Base-by-base conservation (phyloP, 2,888 invertebrate genomes). In the Amblyjoppa fuscipennis region DNA sequence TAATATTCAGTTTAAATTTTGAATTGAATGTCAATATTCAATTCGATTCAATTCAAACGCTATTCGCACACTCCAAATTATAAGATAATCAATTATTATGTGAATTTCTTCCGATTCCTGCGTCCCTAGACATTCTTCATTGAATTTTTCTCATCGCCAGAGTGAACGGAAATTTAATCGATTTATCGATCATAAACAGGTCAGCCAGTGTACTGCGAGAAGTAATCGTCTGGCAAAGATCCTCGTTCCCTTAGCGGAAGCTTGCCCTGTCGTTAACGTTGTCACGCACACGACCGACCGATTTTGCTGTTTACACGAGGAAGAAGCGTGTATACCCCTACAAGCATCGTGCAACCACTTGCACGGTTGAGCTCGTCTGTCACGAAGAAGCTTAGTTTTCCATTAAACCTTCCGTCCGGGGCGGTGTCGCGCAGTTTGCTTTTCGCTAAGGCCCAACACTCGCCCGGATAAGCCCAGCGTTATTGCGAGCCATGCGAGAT, bases 371-470 rank as follows among this genome's bases (percentile, higher is more conserved):
- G 16, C 69, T 41, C 51, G 74, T 64, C 28, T 45, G 45, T 76
- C 80, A 85, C 82, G 86, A 70, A 28, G 64, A 73, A 78, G 88
- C 88, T 89, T 82, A 90, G 87, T 88, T 90, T 89, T 88, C 89
- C 88, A 84, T 89, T 84, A 87, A 85, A 89, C 83, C 86, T 76
- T 78, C 78, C 83, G 81, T 81, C 75, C 59, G 76, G 77, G 66
- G 61, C 80, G 80, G 69, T 51, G 77, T 80, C 82, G 76, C 28
- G 5, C 59, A 81, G 84, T 84, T 82, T 84, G 73, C 84, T 84
- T 77, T 82, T 49, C 79, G 45, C 64, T 38, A 64, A 83, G 80
- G 81, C 41, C 51, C 81, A 81, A 82, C 76, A 76, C 56, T 61
- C 80, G 76, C 61, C 53, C 66, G 73, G 80, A 83, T 85, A 85